Conservation (phyloP, 1,140 invertebrate species). For the Drosophila ercepeae region DNA sequence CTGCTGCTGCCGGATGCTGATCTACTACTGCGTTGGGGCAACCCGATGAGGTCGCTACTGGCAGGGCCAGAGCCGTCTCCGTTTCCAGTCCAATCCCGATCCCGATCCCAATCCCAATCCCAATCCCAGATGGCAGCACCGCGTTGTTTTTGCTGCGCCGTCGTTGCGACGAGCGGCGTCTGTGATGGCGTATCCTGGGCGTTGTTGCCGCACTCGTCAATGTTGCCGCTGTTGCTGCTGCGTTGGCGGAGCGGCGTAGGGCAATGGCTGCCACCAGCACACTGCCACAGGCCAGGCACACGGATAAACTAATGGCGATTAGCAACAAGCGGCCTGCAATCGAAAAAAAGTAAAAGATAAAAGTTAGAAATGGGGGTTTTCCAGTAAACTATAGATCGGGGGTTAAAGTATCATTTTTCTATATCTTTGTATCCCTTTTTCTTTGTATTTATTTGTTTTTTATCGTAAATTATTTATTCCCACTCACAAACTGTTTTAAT, state of each 20-base stretch:
- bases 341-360: background rate
- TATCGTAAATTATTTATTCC: slow-evolving; percentile 35
- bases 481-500: slow-evolving; percentile 38
- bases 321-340: slow-evolving; percentile 69
- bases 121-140: slow-evolving; percentile 45
- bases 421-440: too few species aligned
- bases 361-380: background rate
- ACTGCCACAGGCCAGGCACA: slow-evolving; percentile 74
- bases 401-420: too few species aligned
- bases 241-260: slow-evolving; percentile 55
- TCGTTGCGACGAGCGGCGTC: slow-evolving; percentile 61
- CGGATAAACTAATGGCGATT: slow-evolving; percentile 75
- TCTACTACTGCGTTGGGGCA: slow-evolving; percentile 23
- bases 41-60: slow-evolving; percentile 59
- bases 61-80: slow-evolving; percentile 79
- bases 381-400: too few species aligned
- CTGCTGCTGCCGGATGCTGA: slow-evolving; percentile 21
- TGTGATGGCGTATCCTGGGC: slow-evolving; percentile 63
- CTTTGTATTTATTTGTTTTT: slow-evolving; percentile 12
- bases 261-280: slow-evolving; percentile 67
- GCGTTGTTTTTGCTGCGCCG: slow-evolving; percentile 57
- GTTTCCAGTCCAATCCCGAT: slow-evolving; percentile 32
- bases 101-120: slow-evolving; percentile 41
- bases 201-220: slow-evolving; percentile 33
- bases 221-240: slow-evolving; percentile 33